Percentiles rank a stretch among this genome's conserved stretches.
Evolutionary conservation across 2,113 vertebrate species (phyloP).

Genomic region (Tachysurus vachellii): DNA sequence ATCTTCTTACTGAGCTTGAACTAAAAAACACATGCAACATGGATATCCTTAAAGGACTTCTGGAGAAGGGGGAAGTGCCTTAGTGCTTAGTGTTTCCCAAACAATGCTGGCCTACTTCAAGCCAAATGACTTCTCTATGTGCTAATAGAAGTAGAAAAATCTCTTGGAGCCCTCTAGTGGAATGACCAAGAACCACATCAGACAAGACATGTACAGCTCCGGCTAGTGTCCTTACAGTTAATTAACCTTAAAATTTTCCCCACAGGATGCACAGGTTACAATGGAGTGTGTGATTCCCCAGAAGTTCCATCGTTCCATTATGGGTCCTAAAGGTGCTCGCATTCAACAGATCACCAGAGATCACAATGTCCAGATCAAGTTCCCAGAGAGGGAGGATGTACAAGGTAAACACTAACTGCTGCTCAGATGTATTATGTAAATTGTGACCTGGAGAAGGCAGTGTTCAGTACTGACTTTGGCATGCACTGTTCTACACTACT

Average conservation of each 20-base stretch:
- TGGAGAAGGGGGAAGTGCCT: not conserved
- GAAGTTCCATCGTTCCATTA: slow-evolving; percentile 94
- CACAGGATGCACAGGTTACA: slow-evolving; percentile 93
- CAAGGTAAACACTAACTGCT: slow-evolving; percentile 63
- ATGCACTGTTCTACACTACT: not conserved
- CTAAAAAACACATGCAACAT: not conserved
- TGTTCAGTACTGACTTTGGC: not conserved
- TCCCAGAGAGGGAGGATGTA: slow-evolving; percentile 94
- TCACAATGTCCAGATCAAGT: slow-evolving; percentile 93
- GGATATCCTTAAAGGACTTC: not conserved
- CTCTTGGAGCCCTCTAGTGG: not conserved
- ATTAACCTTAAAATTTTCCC: not conserved
- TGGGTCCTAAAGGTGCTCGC: slow-evolving; percentile 94
- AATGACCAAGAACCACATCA: not conserved
- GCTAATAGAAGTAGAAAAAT: not conserved
- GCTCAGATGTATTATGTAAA: not conserved
- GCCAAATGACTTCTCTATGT: not conserved
- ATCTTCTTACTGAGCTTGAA: not conserved
- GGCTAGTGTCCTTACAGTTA: not conserved
- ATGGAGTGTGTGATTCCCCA: slow-evolving; percentile 92
- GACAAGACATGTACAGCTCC: not conserved
- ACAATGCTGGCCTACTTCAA: not conserved
- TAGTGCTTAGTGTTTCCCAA: not conserved
- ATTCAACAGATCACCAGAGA: slow-evolving; percentile 98
- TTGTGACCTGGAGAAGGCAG: not conserved